A percentile compares a stretch with the other conserved stretches of the same genome.
These are phyloP conservation scores for Tipula vernalis DNA, from an alignment of 2,888 invertebrate species.

Conservation along the genomic window DNA sequence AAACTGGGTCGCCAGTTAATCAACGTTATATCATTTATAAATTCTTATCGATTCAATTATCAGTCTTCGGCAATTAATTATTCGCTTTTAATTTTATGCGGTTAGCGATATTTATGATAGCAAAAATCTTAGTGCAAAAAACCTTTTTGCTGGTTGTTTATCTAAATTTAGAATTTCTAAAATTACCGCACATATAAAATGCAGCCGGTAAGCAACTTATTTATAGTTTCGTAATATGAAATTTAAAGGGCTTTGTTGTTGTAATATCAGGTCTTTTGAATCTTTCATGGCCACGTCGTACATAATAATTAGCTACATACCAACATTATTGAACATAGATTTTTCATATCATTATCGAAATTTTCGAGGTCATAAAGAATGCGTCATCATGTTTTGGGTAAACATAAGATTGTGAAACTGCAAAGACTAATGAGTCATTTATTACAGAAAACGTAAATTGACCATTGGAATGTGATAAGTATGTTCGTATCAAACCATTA, in stretches of 20 bases:
- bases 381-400: background rate
- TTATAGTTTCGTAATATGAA: background rate
- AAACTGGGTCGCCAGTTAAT: background rate
- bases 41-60: background rate
- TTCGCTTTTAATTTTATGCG: background rate
- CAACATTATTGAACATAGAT: background rate
- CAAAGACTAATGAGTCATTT: background rate
- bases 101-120: background rate
- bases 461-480: background rate
- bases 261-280: background rate
- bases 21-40: background rate
- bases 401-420: background rate
- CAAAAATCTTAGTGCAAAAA: background rate
- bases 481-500: background rate
- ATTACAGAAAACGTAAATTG: background rate
- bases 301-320: background rate
- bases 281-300: background rate
- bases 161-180: background rate
- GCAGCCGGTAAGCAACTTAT: background rate
- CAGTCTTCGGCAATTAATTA: background rate
- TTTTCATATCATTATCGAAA: background rate
- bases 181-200: background rate
- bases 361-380: background rate
- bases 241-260: too few species aligned
- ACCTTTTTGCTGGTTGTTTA: background rate